Percentiles rank a stretch among this genome's conserved stretches.
Conservation (phyloP, 2,113 vertebrate genomes). For the Trematomus loennbergii region DNA sequence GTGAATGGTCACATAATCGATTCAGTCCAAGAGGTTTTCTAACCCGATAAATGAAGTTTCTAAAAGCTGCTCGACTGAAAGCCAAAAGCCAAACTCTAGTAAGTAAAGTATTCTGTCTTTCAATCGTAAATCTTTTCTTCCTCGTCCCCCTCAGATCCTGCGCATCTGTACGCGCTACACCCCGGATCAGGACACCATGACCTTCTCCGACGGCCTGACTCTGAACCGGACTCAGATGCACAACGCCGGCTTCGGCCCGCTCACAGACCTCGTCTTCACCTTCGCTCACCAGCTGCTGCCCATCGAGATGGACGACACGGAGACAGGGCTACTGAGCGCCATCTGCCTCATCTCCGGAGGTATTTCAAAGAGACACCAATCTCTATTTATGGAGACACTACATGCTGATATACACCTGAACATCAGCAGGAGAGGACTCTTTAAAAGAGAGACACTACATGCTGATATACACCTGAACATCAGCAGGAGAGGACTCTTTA, state of each 20-base stretch:
- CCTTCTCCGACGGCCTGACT: conserved; percentile 98
- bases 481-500: no score
- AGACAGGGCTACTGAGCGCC: conserved; percentile 98
- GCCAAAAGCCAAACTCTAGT: neutral
- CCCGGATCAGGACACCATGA: conserved; percentile 99
- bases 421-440: no score
- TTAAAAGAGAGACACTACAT: no score
- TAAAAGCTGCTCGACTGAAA: neutral
- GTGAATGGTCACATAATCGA: no score
- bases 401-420: neutral
- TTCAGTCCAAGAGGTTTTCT: no score
- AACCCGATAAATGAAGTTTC: no score
- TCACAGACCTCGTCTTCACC: conserved; percentile 98
- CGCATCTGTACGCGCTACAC: conserved; percentile 99
- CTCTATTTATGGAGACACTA: neutral
- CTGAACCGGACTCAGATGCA: conserved; percentile 99
- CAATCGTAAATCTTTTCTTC: neutral
- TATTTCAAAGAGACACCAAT: no score
- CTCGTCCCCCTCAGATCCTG: conserved; percentile 86
- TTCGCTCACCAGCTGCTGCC: conserved; percentile 99
- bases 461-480: neutral
- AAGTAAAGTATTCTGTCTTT: neutral
- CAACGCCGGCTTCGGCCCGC: conserved; percentile 97
- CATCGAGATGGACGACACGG: conserved; percentile 99
- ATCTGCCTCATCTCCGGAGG: conserved; percentile 99